phyloP scores from a whole-genome alignment of 2,113 vertebrate genomes.

The Mus musculus region DNA sequence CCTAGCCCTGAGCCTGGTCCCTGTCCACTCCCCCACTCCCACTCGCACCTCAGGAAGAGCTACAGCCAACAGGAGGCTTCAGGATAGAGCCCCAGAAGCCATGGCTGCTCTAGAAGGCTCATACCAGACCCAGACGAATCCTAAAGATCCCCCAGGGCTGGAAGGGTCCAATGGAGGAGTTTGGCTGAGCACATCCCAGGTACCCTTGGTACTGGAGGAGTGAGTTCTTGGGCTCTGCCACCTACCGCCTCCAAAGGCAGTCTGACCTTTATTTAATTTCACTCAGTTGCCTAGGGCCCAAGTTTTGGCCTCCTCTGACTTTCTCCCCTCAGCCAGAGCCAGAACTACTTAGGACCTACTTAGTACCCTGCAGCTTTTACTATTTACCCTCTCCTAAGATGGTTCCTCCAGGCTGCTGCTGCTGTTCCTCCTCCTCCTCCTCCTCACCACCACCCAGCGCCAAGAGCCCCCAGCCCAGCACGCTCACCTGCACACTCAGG shows the following conservation, averaged over 20 bases:
- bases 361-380: not conserved
- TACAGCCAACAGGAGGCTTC: not conserved
- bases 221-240: not conserved
- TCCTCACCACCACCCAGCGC: rapidly evolving
- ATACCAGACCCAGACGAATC: not conserved
- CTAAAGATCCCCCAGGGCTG: not conserved
- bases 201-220: not conserved
- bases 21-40: not conserved
- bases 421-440: not conserved
- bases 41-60: not conserved
- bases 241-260: not conserved
- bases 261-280: not conserved
- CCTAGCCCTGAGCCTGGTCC: not conserved
- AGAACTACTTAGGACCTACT: not conserved
- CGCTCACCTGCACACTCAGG: constrained; percentile 88
- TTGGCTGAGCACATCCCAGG: not conserved
- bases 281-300: not conserved
- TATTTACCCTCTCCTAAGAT: not conserved
- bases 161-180: not conserved
- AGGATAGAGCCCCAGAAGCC: not conserved
- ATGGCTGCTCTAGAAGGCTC: not conserved
- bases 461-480: not conserved
- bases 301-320: not conserved
- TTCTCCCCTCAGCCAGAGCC: not conserved
- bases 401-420: no score